A percentile compares a stretch with the other conserved stretches of the same genome.
phyloP scores from a whole-genome alignment of 1,140 invertebrate species.

The Drosophila repletoides region DNA sequence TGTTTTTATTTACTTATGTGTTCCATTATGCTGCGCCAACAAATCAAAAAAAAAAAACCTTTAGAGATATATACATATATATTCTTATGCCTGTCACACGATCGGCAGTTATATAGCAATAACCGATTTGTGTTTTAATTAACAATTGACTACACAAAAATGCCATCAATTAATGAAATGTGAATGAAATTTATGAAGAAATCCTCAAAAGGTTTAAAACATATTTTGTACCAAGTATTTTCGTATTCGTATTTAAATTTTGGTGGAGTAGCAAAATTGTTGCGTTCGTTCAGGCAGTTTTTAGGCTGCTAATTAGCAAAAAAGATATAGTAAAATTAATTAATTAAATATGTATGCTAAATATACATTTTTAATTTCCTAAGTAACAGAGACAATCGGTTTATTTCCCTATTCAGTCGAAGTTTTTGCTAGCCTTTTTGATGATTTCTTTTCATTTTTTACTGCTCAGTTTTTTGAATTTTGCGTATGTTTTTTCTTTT shows the following conservation, averaged over 20 bases:
- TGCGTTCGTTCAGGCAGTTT: too few species aligned
- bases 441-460: constrained; percentile 33
- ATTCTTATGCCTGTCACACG: neutral
- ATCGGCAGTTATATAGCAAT: constrained; percentile 65
- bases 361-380: constrained; percentile 7
- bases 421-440: constrained; percentile 50
- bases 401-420: neutral
- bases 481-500: constrained; percentile 26
- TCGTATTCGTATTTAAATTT: neutral
- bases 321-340: too few species aligned
- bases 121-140: constrained; percentile 42
- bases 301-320: neutral
- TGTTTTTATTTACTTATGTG: constrained; percentile 5
- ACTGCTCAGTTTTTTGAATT: constrained; percentile 11
- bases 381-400: neutral
- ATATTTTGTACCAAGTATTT: constrained; percentile 40
- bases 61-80: constrained; percentile 12
- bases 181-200: constrained; percentile 22
- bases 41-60: too few species aligned
- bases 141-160: constrained; percentile 74
- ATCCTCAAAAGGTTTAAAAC: constrained; percentile 49
- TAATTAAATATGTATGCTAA: too few species aligned
- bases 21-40: neutral
- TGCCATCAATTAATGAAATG: constrained; percentile 50
- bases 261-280: constrained; percentile 11